Evolutionary conservation across 2,888 invertebrate species (phyloP), one percentile per base, ranked within the genome.

Genomic region (Ectemnius continuus): DNA sequence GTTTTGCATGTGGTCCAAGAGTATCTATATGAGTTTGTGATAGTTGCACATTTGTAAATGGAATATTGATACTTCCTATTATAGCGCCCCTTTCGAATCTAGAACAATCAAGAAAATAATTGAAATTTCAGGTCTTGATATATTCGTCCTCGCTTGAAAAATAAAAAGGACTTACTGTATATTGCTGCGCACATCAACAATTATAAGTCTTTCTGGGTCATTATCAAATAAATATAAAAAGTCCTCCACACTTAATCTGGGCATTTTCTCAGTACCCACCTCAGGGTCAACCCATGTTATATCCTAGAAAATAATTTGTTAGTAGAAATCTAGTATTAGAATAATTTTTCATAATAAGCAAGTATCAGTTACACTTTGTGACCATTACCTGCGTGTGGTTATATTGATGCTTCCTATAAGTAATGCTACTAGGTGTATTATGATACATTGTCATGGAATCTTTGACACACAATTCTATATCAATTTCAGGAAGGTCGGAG

Each of bases 401-500:
- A 63, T 85, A 90, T 73, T 96, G 96, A 91, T 97, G 96, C 87
- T 95, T 94, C 71, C 98, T 93, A 88, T 95, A 96, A 56, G 97
- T 96, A 63, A 98, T 95, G 91, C 98, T 98, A 78, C 94, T 94
- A 0, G 98, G 98, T 0, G 98, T 98, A 76, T 92, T 94, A 77
- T 95, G 93, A 88, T 96, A 98, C 92, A 98, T 96, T 79, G 94
- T 94, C 82, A 96, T 95, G 0, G 98, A 97, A 89, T 97, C 96
- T 87, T 94, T 94, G 0, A 98, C 97, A 91, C 98, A 98, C 81
- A 95, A 94, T 87, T 98, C 98, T 86, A 99, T 98, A 84, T 98
- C 98, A 73, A 99, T 97, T 91, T 98, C 98, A 62, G 99, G 99
- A 87, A 99, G 93, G 92, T 99, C 99, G n/a, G 99, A 99, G 92